Percentiles rank a stretch among this genome's conserved stretches.
These are phyloP conservation scores for Heterochromis multidens DNA, from an alignment of 2,113 vertebrate genomes.

Conservation along the genomic window DNA sequence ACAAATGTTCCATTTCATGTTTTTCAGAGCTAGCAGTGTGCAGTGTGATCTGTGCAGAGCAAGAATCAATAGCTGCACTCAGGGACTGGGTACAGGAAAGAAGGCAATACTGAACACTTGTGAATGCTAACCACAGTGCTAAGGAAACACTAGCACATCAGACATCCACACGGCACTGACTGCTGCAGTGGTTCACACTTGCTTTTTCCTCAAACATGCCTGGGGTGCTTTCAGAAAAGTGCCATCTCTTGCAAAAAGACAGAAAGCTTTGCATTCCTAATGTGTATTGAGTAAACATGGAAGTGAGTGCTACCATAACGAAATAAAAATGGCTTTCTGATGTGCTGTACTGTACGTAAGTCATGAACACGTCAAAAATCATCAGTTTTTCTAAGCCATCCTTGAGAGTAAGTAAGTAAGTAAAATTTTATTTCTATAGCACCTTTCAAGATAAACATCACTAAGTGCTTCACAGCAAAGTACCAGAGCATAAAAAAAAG, in stretches of 20 bases:
- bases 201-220: conserved; percentile 9
- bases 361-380: conserved; percentile 20
- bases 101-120: neutral
- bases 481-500: too few species aligned
- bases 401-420: too few species aligned
- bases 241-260: conserved; percentile 27
- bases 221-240: conserved; percentile 35
- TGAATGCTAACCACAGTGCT: neutral
- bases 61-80: conserved; percentile 36
- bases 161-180: neutral
- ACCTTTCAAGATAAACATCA: too few species aligned
- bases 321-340: conserved; percentile 1
- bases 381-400: neutral
- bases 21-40: neutral
- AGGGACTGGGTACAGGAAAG: neutral
- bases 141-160: neutral
- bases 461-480: too few species aligned
- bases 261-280: conserved; percentile 25
- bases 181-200: neutral
- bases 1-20: conserved; percentile 23
- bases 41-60: conserved; percentile 3
- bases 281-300: neutral
- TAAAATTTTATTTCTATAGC: too few species aligned
- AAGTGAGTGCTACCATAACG: neutral
- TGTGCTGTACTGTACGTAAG: neutral